phyloP scores from a whole-genome alignment of 2,113 vertebrate species.

The Crocuta crocuta region DNA sequence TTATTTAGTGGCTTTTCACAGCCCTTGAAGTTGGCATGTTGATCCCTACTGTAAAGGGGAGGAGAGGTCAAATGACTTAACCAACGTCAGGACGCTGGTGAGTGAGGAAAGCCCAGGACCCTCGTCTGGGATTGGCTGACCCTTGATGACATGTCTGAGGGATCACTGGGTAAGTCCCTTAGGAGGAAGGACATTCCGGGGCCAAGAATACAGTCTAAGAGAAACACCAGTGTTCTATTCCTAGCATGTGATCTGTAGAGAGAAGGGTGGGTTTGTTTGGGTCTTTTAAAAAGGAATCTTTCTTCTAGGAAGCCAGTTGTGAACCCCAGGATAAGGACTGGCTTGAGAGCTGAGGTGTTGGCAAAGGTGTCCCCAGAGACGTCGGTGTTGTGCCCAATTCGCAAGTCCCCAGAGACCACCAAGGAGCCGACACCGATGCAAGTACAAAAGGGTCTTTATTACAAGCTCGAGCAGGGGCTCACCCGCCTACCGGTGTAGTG shows the following conservation, averaged over 20 bases:
- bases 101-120: not conserved
- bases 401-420: no score
- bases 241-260: not conserved
- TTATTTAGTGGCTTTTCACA: not conserved
- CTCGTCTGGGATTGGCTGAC: not conserved
- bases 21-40: not conserved
- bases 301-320: not conserved
- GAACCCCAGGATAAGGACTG: not conserved
- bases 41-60: not conserved
- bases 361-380: not conserved
- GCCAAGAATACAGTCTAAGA: accelerated
- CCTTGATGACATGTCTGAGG: not conserved
- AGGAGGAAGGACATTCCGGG: not conserved
- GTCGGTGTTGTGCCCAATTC: no score
- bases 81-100: not conserved
- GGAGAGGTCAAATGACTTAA: not conserved
- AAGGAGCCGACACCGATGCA: no score
- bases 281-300: not conserved
- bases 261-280: not conserved
- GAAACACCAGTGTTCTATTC: accelerated
- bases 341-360: not conserved
- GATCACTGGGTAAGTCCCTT: not conserved
- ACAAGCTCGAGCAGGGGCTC: no score
- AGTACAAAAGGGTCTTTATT: no score
- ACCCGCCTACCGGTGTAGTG: no score